phyloP scores from a whole-genome alignment of 2,797 vertebrate species.

The Pygocentrus nattereri region DNA sequence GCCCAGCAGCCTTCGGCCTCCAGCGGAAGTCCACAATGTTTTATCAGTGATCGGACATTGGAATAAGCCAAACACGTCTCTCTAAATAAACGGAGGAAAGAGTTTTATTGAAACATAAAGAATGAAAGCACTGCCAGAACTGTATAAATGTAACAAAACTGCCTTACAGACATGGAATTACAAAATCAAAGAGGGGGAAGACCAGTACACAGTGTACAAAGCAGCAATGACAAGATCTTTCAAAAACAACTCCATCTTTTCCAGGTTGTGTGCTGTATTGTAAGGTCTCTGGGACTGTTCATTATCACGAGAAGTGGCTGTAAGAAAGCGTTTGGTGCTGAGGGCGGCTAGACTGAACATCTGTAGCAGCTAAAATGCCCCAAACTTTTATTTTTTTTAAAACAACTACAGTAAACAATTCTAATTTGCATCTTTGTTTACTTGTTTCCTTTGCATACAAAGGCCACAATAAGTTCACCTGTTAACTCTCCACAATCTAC shows the following conservation, averaged over 20 bases:
- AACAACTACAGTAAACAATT: constrained; percentile 10
- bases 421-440: neutral
- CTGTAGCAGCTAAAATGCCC: neutral
- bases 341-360: neutral
- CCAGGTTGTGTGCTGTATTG: too few species aligned
- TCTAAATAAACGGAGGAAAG: constrained; percentile 63
- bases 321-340: too few species aligned
- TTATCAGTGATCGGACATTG: too few species aligned
- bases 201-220: constrained; percentile 47
- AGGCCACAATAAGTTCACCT: constrained; percentile 52
- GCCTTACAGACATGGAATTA: constrained; percentile 57
- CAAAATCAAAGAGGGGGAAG: constrained; percentile 66
- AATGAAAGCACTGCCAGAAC: constrained; percentile 60
- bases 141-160: constrained; percentile 69
- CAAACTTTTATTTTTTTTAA: constrained; percentile 17
- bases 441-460: constrained; percentile 19
- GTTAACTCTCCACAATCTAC: constrained; percentile 28
- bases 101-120: constrained; percentile 75
- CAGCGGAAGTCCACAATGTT: neutral
- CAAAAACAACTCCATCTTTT: neutral
- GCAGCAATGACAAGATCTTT: constrained; percentile 43
- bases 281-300: neutral
- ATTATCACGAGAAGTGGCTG: neutral
- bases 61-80: constrained; percentile 26
- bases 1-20: neutral